Evolutionary conservation across 2,113 vertebrate genomes (phyloP).

Genomic region (Bujurquina vittata): DNA sequence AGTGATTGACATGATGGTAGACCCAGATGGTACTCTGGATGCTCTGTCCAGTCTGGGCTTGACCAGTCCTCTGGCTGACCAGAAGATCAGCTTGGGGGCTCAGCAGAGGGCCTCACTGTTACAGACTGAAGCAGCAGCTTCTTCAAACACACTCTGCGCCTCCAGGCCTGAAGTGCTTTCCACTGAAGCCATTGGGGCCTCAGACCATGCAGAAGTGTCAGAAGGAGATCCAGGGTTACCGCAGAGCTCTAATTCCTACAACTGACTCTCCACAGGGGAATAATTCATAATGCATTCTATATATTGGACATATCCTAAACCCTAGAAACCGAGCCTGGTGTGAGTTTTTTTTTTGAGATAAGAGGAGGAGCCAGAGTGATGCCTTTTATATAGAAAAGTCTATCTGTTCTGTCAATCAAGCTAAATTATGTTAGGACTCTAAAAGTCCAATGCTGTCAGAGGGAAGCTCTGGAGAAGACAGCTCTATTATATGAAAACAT

Average conservation of each 20-base stretch:
- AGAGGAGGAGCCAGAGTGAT: not conserved
- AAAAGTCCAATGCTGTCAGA: constrained; percentile 13
- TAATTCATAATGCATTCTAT: not conserved
- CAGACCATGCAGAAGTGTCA: constrained; percentile 68
- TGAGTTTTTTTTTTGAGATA: not conserved
- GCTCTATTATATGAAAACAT: constrained; percentile 22
- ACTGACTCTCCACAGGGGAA: constrained; percentile 70
- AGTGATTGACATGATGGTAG: constrained; percentile 97
- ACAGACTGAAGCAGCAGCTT: constrained; percentile 57
- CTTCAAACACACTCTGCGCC: constrained; percentile 47
- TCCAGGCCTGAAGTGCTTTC: constrained; percentile 24
- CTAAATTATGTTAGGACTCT: constrained; percentile 9
- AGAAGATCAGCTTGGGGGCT: constrained; percentile 77
- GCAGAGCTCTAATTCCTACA: constrained; percentile 78
- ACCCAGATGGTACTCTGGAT: constrained; percentile 94
- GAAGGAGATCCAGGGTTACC: constrained; percentile 82
- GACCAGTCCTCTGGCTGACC: constrained; percentile 81
- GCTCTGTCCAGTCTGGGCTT: constrained; percentile 89
- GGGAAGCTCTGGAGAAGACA: constrained; percentile 14
- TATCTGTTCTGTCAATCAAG: not conserved
- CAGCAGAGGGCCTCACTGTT: constrained; percentile 59
- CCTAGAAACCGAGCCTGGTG: not conserved
- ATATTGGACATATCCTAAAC: not conserved
- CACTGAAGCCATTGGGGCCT: constrained; percentile 26
- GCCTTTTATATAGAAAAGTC: constrained; percentile 3